A percentile compares a stretch with the other conserved stretches of the same genome.
Evolutionary conservation across 2,113 vertebrate genomes (phyloP).

Genomic region (Pelmatolapia mariae): DNA sequence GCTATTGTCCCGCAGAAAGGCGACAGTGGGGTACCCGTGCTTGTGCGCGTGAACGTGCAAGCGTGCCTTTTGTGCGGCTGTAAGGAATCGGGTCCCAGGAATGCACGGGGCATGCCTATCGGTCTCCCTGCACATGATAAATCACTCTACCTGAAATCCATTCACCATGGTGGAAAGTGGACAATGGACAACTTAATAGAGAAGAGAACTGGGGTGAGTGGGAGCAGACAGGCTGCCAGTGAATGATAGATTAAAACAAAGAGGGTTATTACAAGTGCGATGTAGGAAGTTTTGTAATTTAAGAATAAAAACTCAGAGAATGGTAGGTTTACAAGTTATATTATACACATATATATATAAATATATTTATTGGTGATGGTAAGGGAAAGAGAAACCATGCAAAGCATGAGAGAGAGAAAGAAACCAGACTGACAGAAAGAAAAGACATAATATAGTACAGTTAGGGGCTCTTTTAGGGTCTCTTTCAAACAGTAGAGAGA

Average conservation of each 20-base stretch:
- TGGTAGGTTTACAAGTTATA: background rate
- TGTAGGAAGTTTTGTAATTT: background rate
- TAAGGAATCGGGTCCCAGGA: background rate
- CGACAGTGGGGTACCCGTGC: conserved; percentile 26
- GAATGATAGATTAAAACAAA: background rate
- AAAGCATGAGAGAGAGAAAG: background rate
- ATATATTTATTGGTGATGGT: background rate
- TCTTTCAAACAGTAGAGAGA: conserved; percentile 21
- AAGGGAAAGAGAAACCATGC: background rate
- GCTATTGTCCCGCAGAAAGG: conserved; percentile 34
- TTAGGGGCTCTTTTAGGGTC: background rate
- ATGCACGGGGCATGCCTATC: conserved; percentile 3
- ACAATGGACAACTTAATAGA: conserved; percentile 13
- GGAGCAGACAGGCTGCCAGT: background rate
- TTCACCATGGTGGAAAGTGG: background rate
- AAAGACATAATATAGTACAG: background rate
- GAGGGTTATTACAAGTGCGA: background rate
- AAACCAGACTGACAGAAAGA: conserved; percentile 4
- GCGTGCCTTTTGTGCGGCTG: background rate
- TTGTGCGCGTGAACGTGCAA: background rate
- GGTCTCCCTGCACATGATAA: conserved; percentile 7
- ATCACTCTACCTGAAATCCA: conserved; percentile 34
- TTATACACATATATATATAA: accelerated
- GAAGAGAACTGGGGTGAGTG: background rate
- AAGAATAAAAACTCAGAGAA: background rate